Evolutionary conservation across 2,888 invertebrate species (phyloP).

Genomic region (Buathra laborator): DNA sequence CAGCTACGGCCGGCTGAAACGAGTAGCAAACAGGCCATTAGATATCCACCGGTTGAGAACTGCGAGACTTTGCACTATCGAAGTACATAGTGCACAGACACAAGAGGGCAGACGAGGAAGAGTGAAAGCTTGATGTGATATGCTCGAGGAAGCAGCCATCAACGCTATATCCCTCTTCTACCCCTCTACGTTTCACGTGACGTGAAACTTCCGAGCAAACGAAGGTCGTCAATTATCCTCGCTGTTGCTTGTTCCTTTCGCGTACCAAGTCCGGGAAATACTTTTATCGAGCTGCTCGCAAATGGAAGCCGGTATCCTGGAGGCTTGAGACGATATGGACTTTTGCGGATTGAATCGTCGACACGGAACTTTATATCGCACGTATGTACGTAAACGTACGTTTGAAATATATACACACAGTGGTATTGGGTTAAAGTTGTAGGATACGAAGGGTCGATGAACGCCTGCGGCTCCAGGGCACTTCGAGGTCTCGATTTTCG

Average conservation of each 20-base stretch:
- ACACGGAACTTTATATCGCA: neutral
- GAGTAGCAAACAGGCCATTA: conserved; percentile 55
- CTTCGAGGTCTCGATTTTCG: conserved; percentile 37
- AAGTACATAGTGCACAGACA: neutral
- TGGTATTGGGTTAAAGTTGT: neutral
- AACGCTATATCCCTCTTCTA: conserved; percentile 22
- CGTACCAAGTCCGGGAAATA: neutral
- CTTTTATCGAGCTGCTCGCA: conserved; percentile 31
- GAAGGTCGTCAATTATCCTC: conserved; percentile 54
- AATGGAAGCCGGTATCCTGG: neutral
- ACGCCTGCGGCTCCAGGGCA: neutral
- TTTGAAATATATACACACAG: neutral
- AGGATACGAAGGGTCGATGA: neutral
- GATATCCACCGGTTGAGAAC: conserved; percentile 15
- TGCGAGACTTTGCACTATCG: conserved; percentile 1
- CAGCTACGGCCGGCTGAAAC: conserved; percentile 46
- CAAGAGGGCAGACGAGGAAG: conserved; percentile 13
- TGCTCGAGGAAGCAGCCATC: conserved; percentile 45
- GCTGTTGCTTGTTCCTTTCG: conserved; percentile 13
- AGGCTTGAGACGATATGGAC: neutral
- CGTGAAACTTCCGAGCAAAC: conserved; percentile 54
- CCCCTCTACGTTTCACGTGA: conserved; percentile 45
- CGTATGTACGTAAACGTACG: neutral
- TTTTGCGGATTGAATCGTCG: neutral
- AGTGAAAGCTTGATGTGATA: conserved; percentile 44